These are phyloP conservation scores for Heteromyza rotundicornis DNA, from an alignment of 2,888 invertebrate species.

Conservation along the genomic window DNA sequence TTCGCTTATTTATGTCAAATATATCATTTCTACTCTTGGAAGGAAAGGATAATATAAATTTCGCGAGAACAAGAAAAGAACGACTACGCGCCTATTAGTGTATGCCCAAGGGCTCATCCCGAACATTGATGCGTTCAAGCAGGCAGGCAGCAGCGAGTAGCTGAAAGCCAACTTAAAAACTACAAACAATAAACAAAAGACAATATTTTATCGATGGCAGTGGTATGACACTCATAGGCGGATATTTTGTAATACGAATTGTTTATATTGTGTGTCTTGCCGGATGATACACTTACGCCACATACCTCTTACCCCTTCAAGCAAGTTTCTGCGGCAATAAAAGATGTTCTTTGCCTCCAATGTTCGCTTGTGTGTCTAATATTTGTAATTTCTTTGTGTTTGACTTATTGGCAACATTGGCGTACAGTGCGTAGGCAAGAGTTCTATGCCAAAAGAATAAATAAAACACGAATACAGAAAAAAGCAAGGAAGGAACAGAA, in stretches of 20 bases:
- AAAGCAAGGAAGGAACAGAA: conserved; percentile 18
- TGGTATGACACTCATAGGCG: background rate
- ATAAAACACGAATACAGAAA: background rate
- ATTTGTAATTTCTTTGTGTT: too few relatives aligned
- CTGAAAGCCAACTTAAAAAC: background rate
- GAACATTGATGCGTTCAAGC: background rate
- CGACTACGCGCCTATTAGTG: background rate
- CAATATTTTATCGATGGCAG: background rate
- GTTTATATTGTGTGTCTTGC: too few relatives aligned
- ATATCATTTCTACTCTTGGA: conserved; percentile 33
- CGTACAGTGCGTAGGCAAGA: background rate
- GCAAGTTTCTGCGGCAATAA: too few relatives aligned
- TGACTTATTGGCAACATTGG: background rate
- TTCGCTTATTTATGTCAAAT: conserved; percentile 39
- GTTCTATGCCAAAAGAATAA: background rate
- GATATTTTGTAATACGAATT: background rate
- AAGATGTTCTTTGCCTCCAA: too few relatives aligned
- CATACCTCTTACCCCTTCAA: too few relatives aligned
- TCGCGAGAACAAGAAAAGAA: background rate
- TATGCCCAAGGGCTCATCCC: conserved; percentile 5
- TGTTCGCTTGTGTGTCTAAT: too few relatives aligned
- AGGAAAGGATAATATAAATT: background rate
- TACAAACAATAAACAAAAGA: conserved; percentile 1
- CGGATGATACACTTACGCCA: too few relatives aligned
- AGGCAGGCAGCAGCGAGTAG: too few relatives aligned